Conservation (phyloP, 2,797 vertebrate species). For the Apodemus agrarius region DNA sequence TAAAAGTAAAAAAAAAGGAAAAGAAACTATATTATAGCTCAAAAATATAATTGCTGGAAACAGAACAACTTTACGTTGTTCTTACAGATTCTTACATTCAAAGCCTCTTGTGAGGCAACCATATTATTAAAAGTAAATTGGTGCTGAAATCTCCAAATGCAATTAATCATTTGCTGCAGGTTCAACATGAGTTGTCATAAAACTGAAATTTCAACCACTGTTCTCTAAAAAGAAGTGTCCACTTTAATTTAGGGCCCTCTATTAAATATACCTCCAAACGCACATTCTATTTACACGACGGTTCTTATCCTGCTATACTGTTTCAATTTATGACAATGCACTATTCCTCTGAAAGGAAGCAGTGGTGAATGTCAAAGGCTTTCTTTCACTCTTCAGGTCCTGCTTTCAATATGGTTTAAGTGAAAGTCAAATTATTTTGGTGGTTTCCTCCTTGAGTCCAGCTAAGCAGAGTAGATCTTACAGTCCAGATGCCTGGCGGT, state of each 20-base stretch:
- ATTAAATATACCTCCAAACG: slow-evolving; percentile 14
- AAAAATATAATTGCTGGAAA: slow-evolving; percentile 68
- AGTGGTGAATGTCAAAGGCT: not conserved
- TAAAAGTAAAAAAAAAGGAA: slow-evolving; percentile 72
- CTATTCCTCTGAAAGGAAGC: not conserved
- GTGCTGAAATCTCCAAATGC: slow-evolving; percentile 43
- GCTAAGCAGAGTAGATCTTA: not conserved
- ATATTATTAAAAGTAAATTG: slow-evolving; percentile 42
- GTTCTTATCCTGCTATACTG: not conserved
- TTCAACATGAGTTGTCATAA: slow-evolving; percentile 51
- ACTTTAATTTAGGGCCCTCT: slow-evolving; percentile 36
- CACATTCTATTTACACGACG: not conserved
- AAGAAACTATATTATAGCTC: not conserved
- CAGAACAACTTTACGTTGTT: slow-evolving; percentile 61
- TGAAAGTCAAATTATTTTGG: slow-evolving; percentile 56
- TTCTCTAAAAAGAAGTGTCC: slow-evolving; percentile 45
- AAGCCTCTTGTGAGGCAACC: slow-evolving; percentile 31
- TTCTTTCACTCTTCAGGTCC: slow-evolving; percentile 49
- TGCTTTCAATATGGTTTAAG: slow-evolving; percentile 51
- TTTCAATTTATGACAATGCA: not conserved
- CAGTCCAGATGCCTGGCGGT: not conserved
- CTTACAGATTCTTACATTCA: slow-evolving; percentile 55
- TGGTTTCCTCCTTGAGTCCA: slow-evolving; percentile 68
- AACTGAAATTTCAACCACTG: slow-evolving; percentile 58
- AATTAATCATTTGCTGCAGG: slow-evolving; percentile 63